Evolutionary conservation across 2,888 invertebrate genomes (phyloP), one percentile per base, ranked within the genome.

Genomic region (Rhaphigaster nebulosa): DNA sequence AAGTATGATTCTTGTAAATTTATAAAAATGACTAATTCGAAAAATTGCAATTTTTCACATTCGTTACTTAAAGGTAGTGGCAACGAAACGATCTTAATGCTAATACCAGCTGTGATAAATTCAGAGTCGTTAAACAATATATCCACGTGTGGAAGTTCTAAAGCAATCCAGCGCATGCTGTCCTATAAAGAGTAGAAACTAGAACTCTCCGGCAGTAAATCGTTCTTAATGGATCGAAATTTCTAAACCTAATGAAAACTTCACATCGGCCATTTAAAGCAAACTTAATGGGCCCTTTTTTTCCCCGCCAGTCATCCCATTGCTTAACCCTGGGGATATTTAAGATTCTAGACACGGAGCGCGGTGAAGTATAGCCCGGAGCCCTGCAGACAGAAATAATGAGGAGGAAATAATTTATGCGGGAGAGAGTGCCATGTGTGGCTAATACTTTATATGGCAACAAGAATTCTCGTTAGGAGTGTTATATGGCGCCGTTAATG

Each of bases 361-460:
- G 70, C 1, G 38, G 20, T 76, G 38, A 76, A 76, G 70, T 38
- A 76, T 76, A 6, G 38, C 1, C 34, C 15, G 20, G 70, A 23
- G 20, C 13, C 20, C n/a, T 23, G 34, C 20, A 38, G 70, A 38
- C 34, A 20, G 70, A 38, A 76, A 76, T 76, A 76, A 76, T 76
- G 70, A 76, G 70, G 8, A 38, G 38, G 34, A 76, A 76, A 38
- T 38, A 76, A 76, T 76, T 34, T 76, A 76, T 76, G 70, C 70
- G 1, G 18, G 70, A 23, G 29, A 10, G 70, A 76, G 38, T 76
- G 70, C 88, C 65, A 88, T 88, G 88, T 65, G 88, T 60, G 88
- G 29, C 90, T 90, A 90, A 90, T 90, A 90, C 76, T 90, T 90
- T 90, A 90, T 90, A 80, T 90, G 54, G 90, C 60, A 90, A 90